phyloP scores from a whole-genome alignment of 2,797 vertebrate species.

The Rhinichthys osculus region DNA sequence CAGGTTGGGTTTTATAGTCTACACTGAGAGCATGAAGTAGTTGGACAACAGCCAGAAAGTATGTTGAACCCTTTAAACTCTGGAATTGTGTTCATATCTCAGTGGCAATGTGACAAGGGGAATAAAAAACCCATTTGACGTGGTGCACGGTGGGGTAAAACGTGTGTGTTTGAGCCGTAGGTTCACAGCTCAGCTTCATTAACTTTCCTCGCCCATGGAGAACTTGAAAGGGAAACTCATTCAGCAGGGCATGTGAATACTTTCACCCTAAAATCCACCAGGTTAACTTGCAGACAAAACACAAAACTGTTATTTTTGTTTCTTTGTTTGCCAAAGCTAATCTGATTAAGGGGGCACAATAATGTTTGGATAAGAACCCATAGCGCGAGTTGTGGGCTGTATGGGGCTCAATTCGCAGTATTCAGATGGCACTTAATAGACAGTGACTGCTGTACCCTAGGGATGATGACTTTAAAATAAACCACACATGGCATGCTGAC shows the following conservation, averaged over 20 bases:
- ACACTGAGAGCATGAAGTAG: constrained; percentile 15
- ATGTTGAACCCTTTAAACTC: constrained; percentile 29
- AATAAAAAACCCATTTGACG: constrained; percentile 30
- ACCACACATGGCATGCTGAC: constrained; percentile 25
- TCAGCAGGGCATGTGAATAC: constrained; percentile 44
- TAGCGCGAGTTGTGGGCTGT: not conserved
- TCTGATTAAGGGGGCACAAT: constrained; percentile 30
- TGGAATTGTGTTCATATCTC: constrained; percentile 48
- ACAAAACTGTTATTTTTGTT: constrained; percentile 40
- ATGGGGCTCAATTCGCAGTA: constrained; percentile 22
- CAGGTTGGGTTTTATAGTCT: constrained; percentile 39
- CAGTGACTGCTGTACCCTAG: constrained; percentile 20
- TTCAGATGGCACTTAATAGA: constrained; percentile 39
- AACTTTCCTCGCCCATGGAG: constrained; percentile 25
- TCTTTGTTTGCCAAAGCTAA: constrained; percentile 50
- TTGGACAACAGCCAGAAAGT: constrained; percentile 50
- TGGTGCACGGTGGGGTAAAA: not conserved
- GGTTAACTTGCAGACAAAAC: constrained; percentile 33
- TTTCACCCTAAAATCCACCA: constrained; percentile 45
- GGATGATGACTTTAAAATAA: constrained; percentile 47
- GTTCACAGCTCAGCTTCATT: constrained; percentile 29
- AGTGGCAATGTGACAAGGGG: constrained; percentile 36
- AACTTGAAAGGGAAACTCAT: constrained; percentile 31
- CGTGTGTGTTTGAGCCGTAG: not conserved
- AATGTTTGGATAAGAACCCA: constrained; percentile 44